phyloP scores from a whole-genome alignment of 1,140 invertebrate genomes.

The Leptopilina clavipes region DNA sequence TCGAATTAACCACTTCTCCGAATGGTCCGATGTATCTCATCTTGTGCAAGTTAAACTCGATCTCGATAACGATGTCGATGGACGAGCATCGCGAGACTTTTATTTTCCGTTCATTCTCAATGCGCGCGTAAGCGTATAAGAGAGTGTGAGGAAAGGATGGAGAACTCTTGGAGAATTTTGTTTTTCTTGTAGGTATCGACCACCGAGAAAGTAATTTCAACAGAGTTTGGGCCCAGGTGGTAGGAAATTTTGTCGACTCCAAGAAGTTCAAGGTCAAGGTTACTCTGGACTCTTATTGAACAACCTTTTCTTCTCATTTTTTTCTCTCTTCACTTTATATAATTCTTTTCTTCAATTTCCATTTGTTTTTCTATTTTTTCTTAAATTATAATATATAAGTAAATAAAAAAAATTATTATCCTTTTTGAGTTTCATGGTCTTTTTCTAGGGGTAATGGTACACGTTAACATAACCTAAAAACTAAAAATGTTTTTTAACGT shows the following conservation, averaged over 20 bases:
- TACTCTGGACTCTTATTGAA: slow-evolving; percentile 50
- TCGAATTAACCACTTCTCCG: slow-evolving; percentile 61
- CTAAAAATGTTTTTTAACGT: too few relatives aligned
- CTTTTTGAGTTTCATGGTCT: too few relatives aligned
- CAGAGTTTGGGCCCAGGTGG: slow-evolving; percentile 46
- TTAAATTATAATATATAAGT: too few relatives aligned
- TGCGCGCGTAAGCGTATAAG: not conserved
- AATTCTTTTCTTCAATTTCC: not conserved
- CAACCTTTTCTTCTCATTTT: slow-evolving; percentile 46
- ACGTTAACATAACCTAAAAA: too few relatives aligned
- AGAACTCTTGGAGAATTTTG: slow-evolving; percentile 16
- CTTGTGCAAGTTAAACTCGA: slow-evolving; percentile 50
- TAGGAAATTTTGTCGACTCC: slow-evolving; percentile 57
- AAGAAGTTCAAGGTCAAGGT: slow-evolving; percentile 61
- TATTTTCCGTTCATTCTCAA: slow-evolving; percentile 49
- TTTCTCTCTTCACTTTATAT: slow-evolving; percentile 47
- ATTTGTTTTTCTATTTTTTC: not conserved
- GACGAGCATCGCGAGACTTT: slow-evolving; percentile 49
- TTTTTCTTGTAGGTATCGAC: slow-evolving; percentile 47
- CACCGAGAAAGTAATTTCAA: slow-evolving; percentile 53
- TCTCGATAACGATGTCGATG: slow-evolving; percentile 54
- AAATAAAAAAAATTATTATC: too few relatives aligned
- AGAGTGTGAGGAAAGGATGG: slow-evolving; percentile 26
- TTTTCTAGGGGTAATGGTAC: too few relatives aligned
- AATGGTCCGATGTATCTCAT: slow-evolving; percentile 56